phyloP scores from a whole-genome alignment of 2,113 vertebrate genomes.

The Electrona antarctica region DNA sequence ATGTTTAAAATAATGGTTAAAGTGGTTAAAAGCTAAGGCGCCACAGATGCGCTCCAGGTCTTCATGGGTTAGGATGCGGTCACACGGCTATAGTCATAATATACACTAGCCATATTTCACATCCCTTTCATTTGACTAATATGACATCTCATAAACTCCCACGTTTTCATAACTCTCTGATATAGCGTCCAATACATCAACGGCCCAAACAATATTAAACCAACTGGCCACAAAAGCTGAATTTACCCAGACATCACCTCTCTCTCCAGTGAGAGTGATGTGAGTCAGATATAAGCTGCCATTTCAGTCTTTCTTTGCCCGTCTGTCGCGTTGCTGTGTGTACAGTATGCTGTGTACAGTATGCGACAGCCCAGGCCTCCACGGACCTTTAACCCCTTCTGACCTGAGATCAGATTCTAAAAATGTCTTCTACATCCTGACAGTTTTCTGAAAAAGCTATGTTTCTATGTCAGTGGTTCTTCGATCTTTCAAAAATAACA shows the following conservation, averaged over 20 bases:
- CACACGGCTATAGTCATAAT: no score
- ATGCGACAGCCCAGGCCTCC: conserved; percentile 45
- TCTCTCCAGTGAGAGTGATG: conserved; percentile 59
- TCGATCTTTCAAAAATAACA: no score
- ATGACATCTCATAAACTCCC: conserved; percentile 59
- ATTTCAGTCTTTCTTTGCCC: conserved; percentile 46
- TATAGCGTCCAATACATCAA: conserved; percentile 63
- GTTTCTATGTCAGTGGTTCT: no score
- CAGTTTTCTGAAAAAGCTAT: no score
- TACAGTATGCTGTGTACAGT: no score
- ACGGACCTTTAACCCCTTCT: conserved; percentile 45
- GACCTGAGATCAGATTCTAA: no score
- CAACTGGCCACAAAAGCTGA: conserved; percentile 63
- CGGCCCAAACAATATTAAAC: conserved; percentile 61
- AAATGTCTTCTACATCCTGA: no score
- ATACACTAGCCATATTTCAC: conserved; percentile 48
- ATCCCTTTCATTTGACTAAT: conserved; percentile 52
- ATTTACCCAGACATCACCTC: conserved; percentile 63
- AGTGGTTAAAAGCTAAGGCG: no score
- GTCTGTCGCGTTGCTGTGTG: conserved; percentile 56
- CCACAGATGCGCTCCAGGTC: no score
- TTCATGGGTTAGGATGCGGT: no score
- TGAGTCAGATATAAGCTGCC: conserved; percentile 63
- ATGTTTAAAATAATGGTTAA: no score
- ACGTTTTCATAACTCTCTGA: conserved; percentile 58